These are phyloP conservation scores for Eurytoma californica DNA, from an alignment of 2,888 invertebrate species.

Conservation along the genomic window DNA sequence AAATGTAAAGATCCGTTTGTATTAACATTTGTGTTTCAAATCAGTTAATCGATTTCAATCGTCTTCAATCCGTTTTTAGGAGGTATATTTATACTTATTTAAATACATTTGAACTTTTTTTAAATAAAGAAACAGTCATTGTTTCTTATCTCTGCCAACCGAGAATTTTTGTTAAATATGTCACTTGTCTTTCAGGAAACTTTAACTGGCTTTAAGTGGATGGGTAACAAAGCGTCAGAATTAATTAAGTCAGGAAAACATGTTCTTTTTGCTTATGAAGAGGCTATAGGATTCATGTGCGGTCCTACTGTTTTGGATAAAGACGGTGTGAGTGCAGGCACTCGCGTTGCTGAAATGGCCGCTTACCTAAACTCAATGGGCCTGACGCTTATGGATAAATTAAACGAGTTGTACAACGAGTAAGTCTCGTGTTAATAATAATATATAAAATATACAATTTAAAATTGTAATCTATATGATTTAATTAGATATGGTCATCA, in stretches of 20 bases:
- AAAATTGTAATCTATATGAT: slow-evolving; percentile 6
- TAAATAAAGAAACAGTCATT: too few relatives aligned
- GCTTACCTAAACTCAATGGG: slow-evolving; percentile 81
- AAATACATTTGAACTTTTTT: too few relatives aligned
- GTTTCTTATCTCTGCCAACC: too few relatives aligned
- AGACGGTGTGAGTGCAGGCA: slow-evolving; percentile 95
- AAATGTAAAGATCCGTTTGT: too few relatives aligned
- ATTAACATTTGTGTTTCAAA: too few relatives aligned
- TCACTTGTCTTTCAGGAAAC: slow-evolving; percentile 83
- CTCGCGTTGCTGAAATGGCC: slow-evolving; percentile 85
- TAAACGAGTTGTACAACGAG: slow-evolving; percentile 86
- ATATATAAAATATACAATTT: background rate
- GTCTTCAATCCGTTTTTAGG: too few relatives aligned
- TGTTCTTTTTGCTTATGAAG: slow-evolving; percentile 96
- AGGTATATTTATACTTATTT: background rate
- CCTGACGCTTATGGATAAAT: slow-evolving; percentile 79
- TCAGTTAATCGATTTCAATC: too few relatives aligned
- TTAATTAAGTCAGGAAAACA: slow-evolving; percentile 83
- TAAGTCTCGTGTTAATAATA: too few relatives aligned
- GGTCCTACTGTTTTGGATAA: slow-evolving; percentile 93
- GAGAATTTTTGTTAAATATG: background rate
- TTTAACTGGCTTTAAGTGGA: slow-evolving; percentile 99
- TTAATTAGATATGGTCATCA: slow-evolving; percentile 89
- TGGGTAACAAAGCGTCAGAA: slow-evolving; percentile 92
- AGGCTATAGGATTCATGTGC: slow-evolving; percentile 99